phyloP scores from a whole-genome alignment of 2,113 vertebrate genomes.

The Dermatemys mawii region DNA sequence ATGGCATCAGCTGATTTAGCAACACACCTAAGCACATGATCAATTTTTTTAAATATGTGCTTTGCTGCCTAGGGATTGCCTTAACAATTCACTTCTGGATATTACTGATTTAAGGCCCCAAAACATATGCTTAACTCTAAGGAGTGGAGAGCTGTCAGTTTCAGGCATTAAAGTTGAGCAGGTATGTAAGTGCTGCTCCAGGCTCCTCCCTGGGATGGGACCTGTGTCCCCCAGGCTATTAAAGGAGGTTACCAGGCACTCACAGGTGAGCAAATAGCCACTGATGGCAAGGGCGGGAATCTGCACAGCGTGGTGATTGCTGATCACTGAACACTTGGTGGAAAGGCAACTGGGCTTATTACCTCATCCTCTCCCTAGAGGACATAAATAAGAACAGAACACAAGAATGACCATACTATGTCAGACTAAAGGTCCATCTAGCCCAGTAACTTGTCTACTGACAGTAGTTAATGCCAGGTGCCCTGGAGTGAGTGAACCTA shows the following conservation, averaged over 20 bases:
- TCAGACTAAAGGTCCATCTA: too few relatives aligned
- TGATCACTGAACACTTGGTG: neutral
- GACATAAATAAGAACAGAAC: too few relatives aligned
- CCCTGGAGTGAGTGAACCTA: too few relatives aligned
- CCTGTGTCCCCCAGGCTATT: neutral
- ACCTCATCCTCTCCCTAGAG: too few relatives aligned
- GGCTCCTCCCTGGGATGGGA: neutral
- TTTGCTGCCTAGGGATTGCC: neutral
- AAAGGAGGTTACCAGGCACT: neutral
- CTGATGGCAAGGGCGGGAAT: too few relatives aligned
- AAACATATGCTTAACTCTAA: fast-evolving
- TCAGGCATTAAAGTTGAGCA: neutral
- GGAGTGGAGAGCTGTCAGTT: neutral
- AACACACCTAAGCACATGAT: neutral
- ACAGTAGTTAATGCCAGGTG: too few relatives aligned
- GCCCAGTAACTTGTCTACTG: too few relatives aligned
- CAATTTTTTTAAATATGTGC: neutral
- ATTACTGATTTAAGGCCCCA: neutral
- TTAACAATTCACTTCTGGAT: neutral
- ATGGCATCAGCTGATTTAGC: neutral
- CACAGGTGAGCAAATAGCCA: too few relatives aligned
- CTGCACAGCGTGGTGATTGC: neutral
- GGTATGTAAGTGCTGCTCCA: neutral
- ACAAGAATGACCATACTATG: too few relatives aligned
- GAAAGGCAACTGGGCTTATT: neutral